phyloP scores from a whole-genome alignment of 2,113 vertebrate genomes.

The Marmota flaviventris region DNA sequence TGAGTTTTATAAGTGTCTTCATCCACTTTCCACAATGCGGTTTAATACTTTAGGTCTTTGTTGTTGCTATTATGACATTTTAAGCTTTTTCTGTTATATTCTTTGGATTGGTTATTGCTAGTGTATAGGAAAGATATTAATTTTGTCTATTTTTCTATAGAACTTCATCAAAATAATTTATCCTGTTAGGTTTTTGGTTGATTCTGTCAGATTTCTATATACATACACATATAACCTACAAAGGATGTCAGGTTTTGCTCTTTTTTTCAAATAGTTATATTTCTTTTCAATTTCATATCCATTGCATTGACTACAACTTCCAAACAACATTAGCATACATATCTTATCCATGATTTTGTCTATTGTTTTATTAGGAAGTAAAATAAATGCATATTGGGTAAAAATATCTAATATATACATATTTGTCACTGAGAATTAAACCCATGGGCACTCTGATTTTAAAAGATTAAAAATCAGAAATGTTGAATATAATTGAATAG shows the following conservation, averaged over 20 bases:
- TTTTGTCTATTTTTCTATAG: neutral
- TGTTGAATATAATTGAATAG: neutral
- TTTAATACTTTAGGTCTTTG: slow-evolving; percentile 1
- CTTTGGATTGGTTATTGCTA: neutral
- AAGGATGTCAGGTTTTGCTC: slow-evolving; percentile 5
- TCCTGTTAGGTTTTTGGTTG: neutral
- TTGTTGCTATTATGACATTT: neutral
- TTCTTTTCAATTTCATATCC: slow-evolving; percentile 41
- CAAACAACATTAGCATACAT: neutral
- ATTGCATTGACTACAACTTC: neutral
- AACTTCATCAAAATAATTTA: neutral
- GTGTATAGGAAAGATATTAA: neutral
- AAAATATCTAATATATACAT: no score
- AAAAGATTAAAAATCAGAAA: slow-evolving; percentile 27
- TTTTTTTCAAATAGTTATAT: slow-evolving; percentile 24
- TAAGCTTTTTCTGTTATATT: slow-evolving; percentile 29
- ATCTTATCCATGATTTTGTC: neutral
- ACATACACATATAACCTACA: neutral
- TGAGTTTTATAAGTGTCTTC: neutral
- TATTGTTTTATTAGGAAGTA: neutral
- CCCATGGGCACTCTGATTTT: no score
- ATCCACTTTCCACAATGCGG: neutral
- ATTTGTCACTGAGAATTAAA: neutral
- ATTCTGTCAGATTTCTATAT: slow-evolving; percentile 18
- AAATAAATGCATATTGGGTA: neutral